Base-by-base conservation (phyloP, 1,140 invertebrate genomes). In the silkworm (Bombyx mori) region DNA sequence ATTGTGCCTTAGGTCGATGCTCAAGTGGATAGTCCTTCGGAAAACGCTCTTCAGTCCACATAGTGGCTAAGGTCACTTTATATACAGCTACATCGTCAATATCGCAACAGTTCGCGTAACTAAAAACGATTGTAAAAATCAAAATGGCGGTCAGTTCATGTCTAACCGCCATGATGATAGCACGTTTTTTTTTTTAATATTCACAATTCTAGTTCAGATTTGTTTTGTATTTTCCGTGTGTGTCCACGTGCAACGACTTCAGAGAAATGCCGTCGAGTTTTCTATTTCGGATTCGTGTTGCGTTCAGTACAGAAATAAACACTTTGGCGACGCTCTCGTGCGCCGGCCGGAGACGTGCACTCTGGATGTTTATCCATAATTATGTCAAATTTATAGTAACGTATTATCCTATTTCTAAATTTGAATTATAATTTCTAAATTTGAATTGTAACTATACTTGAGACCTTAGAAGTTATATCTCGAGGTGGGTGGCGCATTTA, bases 1-100 rank as follows among this genome's bases (percentile, higher is more conserved):
- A 98, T 77, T 97, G 95, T 1, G 96, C 95, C 43, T 93, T 93
- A 8, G 96, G 96, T 73, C 95, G 91, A 91, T 94, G 95, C 72
- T 93, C 92, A 0, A 54, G 44, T n/a, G 96, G 96, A 85, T 95
- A 97, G 82, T 97, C 95, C 77, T 95, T 96, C 6, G 95, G 95
- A 79, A 97, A 97, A 59, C 90, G 90, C 56, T 94, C 91, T 58
- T 94, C 91, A 58, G 93, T 94, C 96, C 96, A 98, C 75, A 94
- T 92, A 58, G 94, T 96, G 69, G 93, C 91, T 75, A 98, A 82
- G 45, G 92, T 92, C 74, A 97, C 92, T 81, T 93, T 93, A 86
- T 97, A 98, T 67, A 94, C 91, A 54, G 93, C 95, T 68, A 97
- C 77, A 56, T 88, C 85, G 58, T 90, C 88, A 0, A 82, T 75